Evolutionary conservation across 2,888 invertebrate species (phyloP).

Genomic region (Scaptomyza flava): DNA sequence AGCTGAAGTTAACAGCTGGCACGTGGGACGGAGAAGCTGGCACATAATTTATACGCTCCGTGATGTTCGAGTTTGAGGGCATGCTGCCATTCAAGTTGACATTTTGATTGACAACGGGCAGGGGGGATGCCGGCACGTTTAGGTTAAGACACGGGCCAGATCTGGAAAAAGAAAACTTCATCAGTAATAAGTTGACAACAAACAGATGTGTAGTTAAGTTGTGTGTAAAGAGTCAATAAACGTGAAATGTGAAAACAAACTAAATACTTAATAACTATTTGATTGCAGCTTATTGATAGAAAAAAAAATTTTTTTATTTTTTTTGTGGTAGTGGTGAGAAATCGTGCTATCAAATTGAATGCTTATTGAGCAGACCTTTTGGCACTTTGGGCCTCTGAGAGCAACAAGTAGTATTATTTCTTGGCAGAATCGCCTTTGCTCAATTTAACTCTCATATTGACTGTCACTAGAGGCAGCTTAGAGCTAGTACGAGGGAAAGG

Average conservation of each 20-base stretch:
- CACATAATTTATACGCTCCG: constrained; percentile 57
- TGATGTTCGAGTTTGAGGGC: constrained; percentile 56
- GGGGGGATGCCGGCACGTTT: constrained; percentile 45
- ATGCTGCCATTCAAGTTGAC: constrained; percentile 30
- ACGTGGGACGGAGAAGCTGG: constrained; percentile 46
- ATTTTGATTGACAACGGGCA: constrained; percentile 35
- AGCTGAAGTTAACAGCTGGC: constrained; percentile 60
- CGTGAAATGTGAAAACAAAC: constrained; percentile 36
- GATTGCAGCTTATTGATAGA: constrained; percentile 19
- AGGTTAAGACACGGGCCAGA: constrained; percentile 46
- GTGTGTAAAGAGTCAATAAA: constrained; percentile 40
- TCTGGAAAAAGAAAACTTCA: constrained; percentile 47
- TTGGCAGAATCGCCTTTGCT: constrained; percentile 69
- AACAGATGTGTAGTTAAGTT: neutral
- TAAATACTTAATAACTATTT: constrained; percentile 13
- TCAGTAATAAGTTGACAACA: constrained; percentile 12
- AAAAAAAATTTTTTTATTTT: constrained; percentile 6
- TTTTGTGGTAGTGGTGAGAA: constrained; percentile 13
- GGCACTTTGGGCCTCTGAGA: constrained; percentile 28
- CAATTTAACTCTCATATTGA: constrained; percentile 81
- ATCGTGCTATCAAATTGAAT: constrained; percentile 22
- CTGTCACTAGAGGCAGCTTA: constrained; percentile 78
- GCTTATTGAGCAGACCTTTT: constrained; percentile 60
- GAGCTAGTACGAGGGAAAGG: constrained; percentile 56
- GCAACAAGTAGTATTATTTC: constrained; percentile 55